Conservation (phyloP, 2,113 vertebrate genomes). For the Emydura subglobosa region DNA sequence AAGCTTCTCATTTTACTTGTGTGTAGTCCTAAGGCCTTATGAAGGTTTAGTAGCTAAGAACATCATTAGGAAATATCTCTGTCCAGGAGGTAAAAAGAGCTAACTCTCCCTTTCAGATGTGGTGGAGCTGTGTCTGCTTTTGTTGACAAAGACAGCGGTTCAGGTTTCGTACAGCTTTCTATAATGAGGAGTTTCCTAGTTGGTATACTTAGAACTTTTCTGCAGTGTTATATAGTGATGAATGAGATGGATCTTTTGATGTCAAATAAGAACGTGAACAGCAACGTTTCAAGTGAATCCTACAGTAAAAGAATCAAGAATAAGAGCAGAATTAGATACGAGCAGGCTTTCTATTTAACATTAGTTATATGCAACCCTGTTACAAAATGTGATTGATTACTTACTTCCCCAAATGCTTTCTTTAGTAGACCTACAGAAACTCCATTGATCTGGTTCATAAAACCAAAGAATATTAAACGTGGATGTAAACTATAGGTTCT, state of each 20-base stretch:
- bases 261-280: background rate
- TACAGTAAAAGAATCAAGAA: background rate
- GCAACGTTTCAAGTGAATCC: background rate
- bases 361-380: background rate
- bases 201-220: background rate
- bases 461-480: background rate
- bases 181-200: background rate
- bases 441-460: background rate
- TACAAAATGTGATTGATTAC: background rate
- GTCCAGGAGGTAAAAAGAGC: fast-evolving
- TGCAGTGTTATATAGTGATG: background rate
- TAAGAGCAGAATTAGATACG: background rate
- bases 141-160: background rate
- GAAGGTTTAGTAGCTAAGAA: background rate
- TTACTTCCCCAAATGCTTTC: background rate
- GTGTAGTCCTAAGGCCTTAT: background rate
- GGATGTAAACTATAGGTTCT: background rate
- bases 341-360: background rate
- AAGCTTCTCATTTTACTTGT: background rate
- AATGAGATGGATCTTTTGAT: background rate
- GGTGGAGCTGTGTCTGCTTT: background rate
- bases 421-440: background rate
- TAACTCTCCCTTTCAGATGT: background rate
- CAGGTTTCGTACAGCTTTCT: background rate
- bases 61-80: background rate